These are phyloP conservation scores for Sesamia inferens DNA, from an alignment of 2,888 invertebrate species.

Conservation along the genomic window DNA sequence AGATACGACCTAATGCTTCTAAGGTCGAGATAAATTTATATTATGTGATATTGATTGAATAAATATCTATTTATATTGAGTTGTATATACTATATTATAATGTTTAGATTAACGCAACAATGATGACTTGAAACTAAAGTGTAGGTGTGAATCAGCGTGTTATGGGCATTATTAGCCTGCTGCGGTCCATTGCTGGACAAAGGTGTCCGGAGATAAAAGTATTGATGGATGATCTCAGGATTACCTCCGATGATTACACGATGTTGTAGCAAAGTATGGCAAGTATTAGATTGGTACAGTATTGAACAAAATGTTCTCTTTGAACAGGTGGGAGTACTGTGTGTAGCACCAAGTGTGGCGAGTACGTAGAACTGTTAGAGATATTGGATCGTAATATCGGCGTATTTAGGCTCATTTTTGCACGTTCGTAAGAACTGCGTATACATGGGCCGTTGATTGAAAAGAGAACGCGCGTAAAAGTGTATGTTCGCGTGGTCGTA, in stretches of 20 bases:
- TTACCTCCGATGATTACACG: conserved; percentile 35
- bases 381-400: neutral
- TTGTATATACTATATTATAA: conserved; percentile 1
- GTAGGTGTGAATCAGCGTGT: conserved; percentile 19
- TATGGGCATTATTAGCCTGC: conserved; percentile 1
- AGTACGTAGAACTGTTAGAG: neutral
- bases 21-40: conserved; percentile 7
- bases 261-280: conserved; percentile 55
- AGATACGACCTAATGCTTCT: no score
- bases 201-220: neutral
- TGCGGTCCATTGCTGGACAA: neutral
- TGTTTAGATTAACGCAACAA: conserved; percentile 24
- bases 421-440: neutral
- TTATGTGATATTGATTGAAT: conserved; percentile 39
- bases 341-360: conserved; percentile 11
- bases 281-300: conserved; percentile 62
- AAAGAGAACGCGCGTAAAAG: conserved; percentile 9
- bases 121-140: conserved; percentile 19
- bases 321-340: conserved; percentile 45
- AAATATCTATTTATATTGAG: conserved; percentile 37
- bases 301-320: conserved; percentile 56
- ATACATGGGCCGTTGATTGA: neutral
- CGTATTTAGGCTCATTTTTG: neutral
- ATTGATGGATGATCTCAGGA: conserved; percentile 53
- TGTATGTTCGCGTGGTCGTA: conserved; percentile 5